These are phyloP conservation scores for Noctua janthina DNA, from an alignment of 2,888 invertebrate species.

Conservation along the genomic window DNA sequence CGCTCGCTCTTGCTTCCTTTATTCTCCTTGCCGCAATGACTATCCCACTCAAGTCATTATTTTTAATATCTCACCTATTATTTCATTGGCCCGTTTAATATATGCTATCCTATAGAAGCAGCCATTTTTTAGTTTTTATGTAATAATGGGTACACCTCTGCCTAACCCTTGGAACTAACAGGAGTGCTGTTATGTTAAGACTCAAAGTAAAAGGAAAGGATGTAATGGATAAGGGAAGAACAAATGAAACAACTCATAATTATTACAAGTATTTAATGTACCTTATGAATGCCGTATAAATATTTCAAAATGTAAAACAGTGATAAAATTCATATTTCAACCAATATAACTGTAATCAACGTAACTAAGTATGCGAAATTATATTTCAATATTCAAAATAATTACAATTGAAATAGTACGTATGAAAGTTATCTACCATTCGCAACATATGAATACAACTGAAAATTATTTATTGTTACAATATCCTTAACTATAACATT, in stretches of 20 bases:
- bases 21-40: too few relatives aligned
- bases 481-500: constrained; percentile 76
- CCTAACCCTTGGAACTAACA: too few relatives aligned
- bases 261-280: constrained; percentile 90
- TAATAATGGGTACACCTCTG: too few relatives aligned
- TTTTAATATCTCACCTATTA: too few relatives aligned
- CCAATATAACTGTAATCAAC: constrained; percentile 88
- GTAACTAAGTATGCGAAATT: constrained; percentile 84
- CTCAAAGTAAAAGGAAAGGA: too few relatives aligned
- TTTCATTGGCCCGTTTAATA: too few relatives aligned
- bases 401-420: constrained; percentile 72
- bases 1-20: too few relatives aligned
- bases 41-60: too few relatives aligned
- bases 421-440: constrained; percentile 65
- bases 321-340: constrained; percentile 90
- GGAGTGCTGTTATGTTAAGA: too few relatives aligned
- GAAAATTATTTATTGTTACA: constrained; percentile 72
- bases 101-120: too few relatives aligned
- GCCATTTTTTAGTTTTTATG: too few relatives aligned
- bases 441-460: constrained; percentile 73
- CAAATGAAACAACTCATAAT: constrained; percentile 83
- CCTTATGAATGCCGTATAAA: constrained; percentile 90
- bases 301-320: constrained; percentile 91
- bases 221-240: background rate
- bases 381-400: constrained; percentile 82